Conservation (phyloP, 2,888 invertebrate species). For the Sclerodermus sp. region DNA sequence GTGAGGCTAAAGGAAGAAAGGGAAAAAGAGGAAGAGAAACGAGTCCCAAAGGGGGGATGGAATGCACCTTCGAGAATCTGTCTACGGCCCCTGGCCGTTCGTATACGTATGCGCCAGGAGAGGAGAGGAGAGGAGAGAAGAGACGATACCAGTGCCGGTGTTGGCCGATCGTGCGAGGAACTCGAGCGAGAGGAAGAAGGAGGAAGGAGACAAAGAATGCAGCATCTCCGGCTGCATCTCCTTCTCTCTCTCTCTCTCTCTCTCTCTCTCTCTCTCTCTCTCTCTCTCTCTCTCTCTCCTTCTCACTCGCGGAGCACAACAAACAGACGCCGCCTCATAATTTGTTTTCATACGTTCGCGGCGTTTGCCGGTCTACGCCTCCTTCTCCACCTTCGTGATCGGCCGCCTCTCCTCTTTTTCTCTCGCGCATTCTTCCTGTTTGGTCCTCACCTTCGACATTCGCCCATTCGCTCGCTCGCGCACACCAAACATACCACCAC, state of each 20-base stretch:
- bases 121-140: conserved; percentile 16
- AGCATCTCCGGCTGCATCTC: neutral
- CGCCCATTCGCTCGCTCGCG: conserved; percentile 1
- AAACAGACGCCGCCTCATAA: conserved; percentile 56
- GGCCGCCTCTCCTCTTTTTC: conserved; percentile 11
- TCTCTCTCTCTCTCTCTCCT: conserved; percentile 9
- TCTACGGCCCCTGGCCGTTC: conserved; percentile 27
- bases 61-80: conserved; percentile 33
- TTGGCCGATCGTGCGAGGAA: too few species aligned
- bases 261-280: conserved; percentile 6
- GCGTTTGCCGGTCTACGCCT: conserved; percentile 43
- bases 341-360: conserved; percentile 55
- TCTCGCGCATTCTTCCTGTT: conserved; percentile 10
- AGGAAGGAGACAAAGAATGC: conserved; percentile 13
- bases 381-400: conserved; percentile 27
- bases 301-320: conserved; percentile 39
- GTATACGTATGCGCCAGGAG: conserved; percentile 28
- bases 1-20: conserved; percentile 4
- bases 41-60: conserved; percentile 5
- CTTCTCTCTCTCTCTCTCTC: conserved; percentile 8
- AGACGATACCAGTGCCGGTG: too few species aligned
- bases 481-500: neutral
- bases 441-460: conserved; percentile 20
- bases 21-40: conserved; percentile 13
- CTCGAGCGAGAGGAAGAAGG: too few species aligned